Conservation (phyloP, 2,888 invertebrate genomes). For the Coronaproctus castanopsis region DNA sequence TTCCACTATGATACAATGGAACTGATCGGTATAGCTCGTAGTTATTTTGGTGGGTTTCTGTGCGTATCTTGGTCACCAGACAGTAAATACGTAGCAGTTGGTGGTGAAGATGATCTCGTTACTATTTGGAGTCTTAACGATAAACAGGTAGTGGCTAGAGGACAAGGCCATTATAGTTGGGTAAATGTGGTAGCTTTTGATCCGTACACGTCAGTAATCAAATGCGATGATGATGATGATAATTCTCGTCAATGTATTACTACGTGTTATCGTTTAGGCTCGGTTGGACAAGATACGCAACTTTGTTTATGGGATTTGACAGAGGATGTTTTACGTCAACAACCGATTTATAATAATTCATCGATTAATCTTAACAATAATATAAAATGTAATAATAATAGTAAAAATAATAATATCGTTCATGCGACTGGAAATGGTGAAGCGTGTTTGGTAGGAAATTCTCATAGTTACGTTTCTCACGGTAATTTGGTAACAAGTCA, state of each 20-base stretch:
- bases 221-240: constrained; percentile 1
- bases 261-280: constrained; percentile 67
- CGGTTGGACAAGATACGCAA: constrained; percentile 94
- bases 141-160: constrained; percentile 83
- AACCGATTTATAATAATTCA: constrained; percentile 5
- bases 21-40: constrained; percentile 73
- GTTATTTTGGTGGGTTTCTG: constrained; percentile 93
- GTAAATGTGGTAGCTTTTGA: constrained; percentile 92
- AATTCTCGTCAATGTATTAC: constrained; percentile 22
- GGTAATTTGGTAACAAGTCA: not conserved
- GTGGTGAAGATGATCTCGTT: constrained; percentile 95
- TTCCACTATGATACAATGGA: constrained; percentile 98
- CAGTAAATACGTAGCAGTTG: constrained; percentile 81
- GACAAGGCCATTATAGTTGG: constrained; percentile 96
- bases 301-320: constrained; percentile 96
- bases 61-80: constrained; percentile 98
- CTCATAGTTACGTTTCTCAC: not conserved
- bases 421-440: constrained; percentile 5
- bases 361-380: too few species aligned
- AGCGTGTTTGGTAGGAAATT: not conserved
- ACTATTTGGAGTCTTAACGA: constrained; percentile 92
- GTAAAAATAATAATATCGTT: not conserved
- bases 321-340: constrained; percentile 54
- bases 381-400: not conserved
- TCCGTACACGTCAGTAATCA: constrained; percentile 27